A percentile compares a stretch with the other conserved stretches of the same genome.
phyloP scores from a whole-genome alignment of 1,140 invertebrate species.

The Megathymus violae region DNA sequence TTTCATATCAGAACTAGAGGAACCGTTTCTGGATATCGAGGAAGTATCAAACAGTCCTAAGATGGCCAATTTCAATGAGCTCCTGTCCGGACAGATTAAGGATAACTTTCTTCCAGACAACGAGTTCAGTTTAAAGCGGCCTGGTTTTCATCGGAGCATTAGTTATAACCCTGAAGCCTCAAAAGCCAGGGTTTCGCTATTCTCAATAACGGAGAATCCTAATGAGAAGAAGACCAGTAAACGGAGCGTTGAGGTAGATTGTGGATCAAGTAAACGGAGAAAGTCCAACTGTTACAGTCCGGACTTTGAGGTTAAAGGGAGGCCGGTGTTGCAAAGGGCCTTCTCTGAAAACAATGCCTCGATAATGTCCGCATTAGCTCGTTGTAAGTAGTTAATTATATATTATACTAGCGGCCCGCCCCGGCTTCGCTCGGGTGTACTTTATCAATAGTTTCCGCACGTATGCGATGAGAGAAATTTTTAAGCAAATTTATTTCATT shows the following conservation, averaged over 20 bases:
- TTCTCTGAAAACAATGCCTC: conserved; percentile 76
- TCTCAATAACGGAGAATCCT: conserved; percentile 60
- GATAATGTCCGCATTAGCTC: conserved; percentile 75
- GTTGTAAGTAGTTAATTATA: conserved; percentile 72
- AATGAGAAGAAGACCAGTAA: conserved; percentile 51
- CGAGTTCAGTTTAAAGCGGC: conserved; percentile 39
- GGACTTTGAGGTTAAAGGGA: conserved; percentile 22
- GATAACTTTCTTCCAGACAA: conserved; percentile 50
- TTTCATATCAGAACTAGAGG: conserved; percentile 71
- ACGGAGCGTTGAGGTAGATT: conserved; percentile 43
- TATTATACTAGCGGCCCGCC: too few relatives aligned
- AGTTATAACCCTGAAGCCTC: conserved; percentile 60
- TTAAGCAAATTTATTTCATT: too few relatives aligned
- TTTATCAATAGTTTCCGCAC: too few relatives aligned
- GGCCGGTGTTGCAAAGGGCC: conserved; percentile 67
- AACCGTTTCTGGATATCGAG: conserved; percentile 68
- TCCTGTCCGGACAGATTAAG: conserved; percentile 68
- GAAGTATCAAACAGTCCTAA: conserved; percentile 66
- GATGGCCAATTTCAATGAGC: conserved; percentile 62
- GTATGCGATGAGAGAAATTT: too few relatives aligned
- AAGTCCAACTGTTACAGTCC: conserved; percentile 51
- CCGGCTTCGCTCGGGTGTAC: too few relatives aligned
- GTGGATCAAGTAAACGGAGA: conserved; percentile 51
- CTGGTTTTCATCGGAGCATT: conserved; percentile 53
- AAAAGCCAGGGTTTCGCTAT: conserved; percentile 55